Conservation (phyloP, 2,888 invertebrate genomes). For the Caenorhabditis virilis region DNA sequence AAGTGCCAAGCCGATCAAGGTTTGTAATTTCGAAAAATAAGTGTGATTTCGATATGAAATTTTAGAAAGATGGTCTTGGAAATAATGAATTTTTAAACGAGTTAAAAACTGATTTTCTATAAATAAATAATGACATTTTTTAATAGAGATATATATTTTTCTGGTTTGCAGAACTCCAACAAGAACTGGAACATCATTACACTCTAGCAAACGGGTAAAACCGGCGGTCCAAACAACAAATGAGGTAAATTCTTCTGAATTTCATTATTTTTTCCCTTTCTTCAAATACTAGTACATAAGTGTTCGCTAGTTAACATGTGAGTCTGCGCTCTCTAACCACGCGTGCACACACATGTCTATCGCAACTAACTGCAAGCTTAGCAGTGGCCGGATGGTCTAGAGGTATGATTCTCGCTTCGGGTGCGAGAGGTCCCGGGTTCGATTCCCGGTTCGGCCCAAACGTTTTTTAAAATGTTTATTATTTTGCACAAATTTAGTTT, state of each 20-base stretch:
- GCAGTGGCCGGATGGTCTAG: conserved; percentile 62
- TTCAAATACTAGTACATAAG: background rate
- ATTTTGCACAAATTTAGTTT: conserved; percentile 3
- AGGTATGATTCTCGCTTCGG: conserved; percentile 69
- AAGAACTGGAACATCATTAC: conserved; percentile 22
- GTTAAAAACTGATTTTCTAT: too few species aligned
- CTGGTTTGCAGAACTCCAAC: conserved; percentile 26
- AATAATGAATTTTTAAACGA: background rate
- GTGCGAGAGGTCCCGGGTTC: conserved; percentile 69
- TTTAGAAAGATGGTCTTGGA: background rate
- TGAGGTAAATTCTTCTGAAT: background rate
- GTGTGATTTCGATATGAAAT: background rate
- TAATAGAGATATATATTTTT: background rate
- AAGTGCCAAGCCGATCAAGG: conserved; percentile 21
- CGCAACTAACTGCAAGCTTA: background rate
- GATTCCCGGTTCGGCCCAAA: conserved; percentile 64
- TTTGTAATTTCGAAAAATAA: background rate
- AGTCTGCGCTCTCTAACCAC: too few species aligned
- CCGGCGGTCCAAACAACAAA: conserved; percentile 7
- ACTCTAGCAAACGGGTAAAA: conserved; percentile 28
- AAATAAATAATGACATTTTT: background rate
- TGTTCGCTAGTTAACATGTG: background rate
- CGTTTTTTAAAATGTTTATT: conserved; percentile 19
- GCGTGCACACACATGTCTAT: too few species aligned
- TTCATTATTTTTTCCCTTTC: background rate